A percentile compares a stretch with the other conserved stretches of the same genome.
Conservation (phyloP, 2,797 vertebrate species). For the Malurus leucopterus region DNA sequence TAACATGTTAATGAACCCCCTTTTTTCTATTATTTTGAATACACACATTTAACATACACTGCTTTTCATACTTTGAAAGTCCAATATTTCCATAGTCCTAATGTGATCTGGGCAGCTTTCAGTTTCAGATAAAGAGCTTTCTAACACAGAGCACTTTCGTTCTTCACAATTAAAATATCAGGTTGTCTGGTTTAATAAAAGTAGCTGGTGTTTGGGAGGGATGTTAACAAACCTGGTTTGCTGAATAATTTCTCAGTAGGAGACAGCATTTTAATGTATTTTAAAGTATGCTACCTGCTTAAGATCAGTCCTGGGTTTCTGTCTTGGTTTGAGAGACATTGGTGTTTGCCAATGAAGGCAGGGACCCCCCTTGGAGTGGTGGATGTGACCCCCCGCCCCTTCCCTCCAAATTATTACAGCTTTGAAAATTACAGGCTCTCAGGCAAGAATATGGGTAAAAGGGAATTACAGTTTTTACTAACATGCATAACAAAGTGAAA, state of each 20-base stretch:
- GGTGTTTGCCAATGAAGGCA: too few species aligned
- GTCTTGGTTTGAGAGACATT: too few species aligned
- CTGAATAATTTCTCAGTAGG: background rate
- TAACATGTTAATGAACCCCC: conserved; percentile 1
- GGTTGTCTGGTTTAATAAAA: conserved; percentile 6
- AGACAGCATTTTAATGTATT: conserved; percentile 3
- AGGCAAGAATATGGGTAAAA: too few species aligned
- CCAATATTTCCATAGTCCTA: background rate
- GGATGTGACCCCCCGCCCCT: too few species aligned
- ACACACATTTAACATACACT: background rate
- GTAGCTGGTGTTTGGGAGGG: conserved; percentile 1
- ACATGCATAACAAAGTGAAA: too few species aligned
- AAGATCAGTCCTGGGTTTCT: background rate
- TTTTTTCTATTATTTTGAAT: conserved; percentile 33
- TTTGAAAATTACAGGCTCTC: too few species aligned
- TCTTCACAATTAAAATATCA: conserved; percentile 28
- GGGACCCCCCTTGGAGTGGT: too few species aligned
- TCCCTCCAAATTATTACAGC: too few species aligned
- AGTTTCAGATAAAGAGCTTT: conserved; percentile 9
- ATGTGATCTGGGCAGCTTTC: conserved; percentile 20
- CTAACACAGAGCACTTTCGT: background rate
- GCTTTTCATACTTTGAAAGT: conserved; percentile 46
- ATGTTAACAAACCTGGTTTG: conserved; percentile 8
- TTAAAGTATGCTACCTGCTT: background rate
- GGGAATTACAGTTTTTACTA: too few species aligned